Evolutionary conservation across 2,888 invertebrate genomes (phyloP), one percentile per base, ranked within the genome.

Genomic region (Cerceris rybyensis): DNA sequence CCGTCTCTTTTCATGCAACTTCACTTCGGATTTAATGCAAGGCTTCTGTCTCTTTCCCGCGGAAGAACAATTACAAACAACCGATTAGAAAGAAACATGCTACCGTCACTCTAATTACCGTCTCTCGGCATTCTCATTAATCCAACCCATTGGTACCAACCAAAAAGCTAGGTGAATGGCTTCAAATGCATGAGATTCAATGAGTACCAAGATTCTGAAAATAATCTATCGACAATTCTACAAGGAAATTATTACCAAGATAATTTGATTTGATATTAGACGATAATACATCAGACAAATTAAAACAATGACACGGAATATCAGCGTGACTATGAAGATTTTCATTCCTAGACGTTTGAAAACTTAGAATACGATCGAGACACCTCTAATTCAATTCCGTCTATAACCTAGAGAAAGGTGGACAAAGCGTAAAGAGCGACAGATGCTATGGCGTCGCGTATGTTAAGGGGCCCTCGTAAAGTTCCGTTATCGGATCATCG

Each of bases 61-160:
- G 9, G 17, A 52, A 64, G 72, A 64, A 77, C 88, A 90, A 91
- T 91, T 89, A 88, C 67, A 59, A 68, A 50, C 39, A 50, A 61
- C 50, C 69, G 71, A 83, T 80, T 78, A 75, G 81, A 75, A 78
- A 60, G 55, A 50, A 69, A 46, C 66, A 69, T 54, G 60, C 58
- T 84, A 80, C 82, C 77, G 81, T 65, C 84, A 83, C 86, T 88
- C 88, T 90, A 90, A 91, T 91, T 91, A 90, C 86, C 81, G 80
- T 83, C 87, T 80, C 86, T 86, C 88, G 85, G 84, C 86, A 88
- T 88, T 89, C 88, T 91, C 89, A 88, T 91, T 91, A 89, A 90
- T 89, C 86, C 89, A 84, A 84, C 81, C 83, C 59, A 55, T 46
- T 52, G 69, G 70, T 84, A 86, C 85, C 86, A 84, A 80, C 43